Evolutionary conservation across 2,888 invertebrate species (phyloP), one percentile per base, ranked within the genome.

Genomic region (Panopea generosa): DNA sequence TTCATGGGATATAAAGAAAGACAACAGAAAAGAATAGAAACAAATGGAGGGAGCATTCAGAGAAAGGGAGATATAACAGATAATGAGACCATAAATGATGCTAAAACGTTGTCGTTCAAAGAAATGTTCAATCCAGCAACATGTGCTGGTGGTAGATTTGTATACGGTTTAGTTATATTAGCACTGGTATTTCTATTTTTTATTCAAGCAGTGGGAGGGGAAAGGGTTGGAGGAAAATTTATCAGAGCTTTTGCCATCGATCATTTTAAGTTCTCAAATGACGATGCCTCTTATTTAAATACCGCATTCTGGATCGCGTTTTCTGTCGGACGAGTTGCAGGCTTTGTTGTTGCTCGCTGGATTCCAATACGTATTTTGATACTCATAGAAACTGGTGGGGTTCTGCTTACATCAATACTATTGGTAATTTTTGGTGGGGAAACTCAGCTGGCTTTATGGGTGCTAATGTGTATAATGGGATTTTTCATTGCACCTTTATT

Each of bases 281-380:
- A 79, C 18, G 73, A 77, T 3, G 87, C 84, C 1, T 76, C 86
- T 0, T 70, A 72, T 18, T 61, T 89, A 22, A 85, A 87, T 61
- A 84, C 87, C 3, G 72, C 69, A 1, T 89, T 84, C 59, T 88
- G 88, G 87, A 80, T 84, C 6, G 68, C 82, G 40, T 87, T 85
- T 70, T 73, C 86, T 1, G 62, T 73, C 2, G 86, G 87, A 0
- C 56, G 87, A 7, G 55, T 81, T n/a, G 45, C 63, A 7, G 87
- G 83, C 11, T 80, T 87, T 33, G 38, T 87, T 1, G 40, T 78
- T 0, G 83, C 87, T 0, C 57, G 66, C 11, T 84, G 70, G 52
- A 67, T 88, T 20, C 83, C 85, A 0, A 78, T 86, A 14, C 66
- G 83, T 4, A 56, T 77, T 49, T 55, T 87, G 9, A 67, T 86